Evolutionary conservation across 2,888 invertebrate genomes (phyloP).

Genomic region (Reticulitermes lucifugus): DNA sequence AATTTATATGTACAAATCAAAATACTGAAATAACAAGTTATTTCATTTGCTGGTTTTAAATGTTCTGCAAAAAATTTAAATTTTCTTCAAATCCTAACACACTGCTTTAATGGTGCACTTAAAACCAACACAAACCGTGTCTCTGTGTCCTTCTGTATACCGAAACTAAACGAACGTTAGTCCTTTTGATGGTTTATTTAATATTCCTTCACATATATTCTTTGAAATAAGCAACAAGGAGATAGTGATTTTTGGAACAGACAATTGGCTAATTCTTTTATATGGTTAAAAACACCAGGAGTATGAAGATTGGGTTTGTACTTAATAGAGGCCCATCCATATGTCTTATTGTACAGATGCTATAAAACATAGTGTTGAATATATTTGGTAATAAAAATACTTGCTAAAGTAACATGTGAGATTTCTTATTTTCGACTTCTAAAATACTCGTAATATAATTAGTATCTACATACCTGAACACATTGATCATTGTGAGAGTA

Average conservation of each 20-base stretch:
- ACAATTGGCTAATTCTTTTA: not conserved
- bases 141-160: not conserved
- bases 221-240: not conserved
- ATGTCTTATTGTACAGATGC: slow-evolving; percentile 3
- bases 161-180: not conserved
- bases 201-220: not conserved
- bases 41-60: no score
- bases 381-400: slow-evolving; percentile 13
- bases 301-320: not conserved
- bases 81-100: not conserved
- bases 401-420: not conserved
- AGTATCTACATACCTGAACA: no score
- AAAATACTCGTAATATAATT: not conserved
- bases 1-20: no score
- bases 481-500: no score
- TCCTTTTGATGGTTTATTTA: not conserved
- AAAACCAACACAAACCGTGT: not conserved
- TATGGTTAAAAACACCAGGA: slow-evolving; percentile 6
- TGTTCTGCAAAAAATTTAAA: no score
- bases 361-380: slow-evolving; percentile 5
- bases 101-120: not conserved
- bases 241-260: not conserved
- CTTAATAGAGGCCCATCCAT: slow-evolving; percentile 5
- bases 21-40: no score
- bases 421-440: not conserved